phyloP scores from a whole-genome alignment of 2,888 invertebrate genomes.

The Standfussiana lucernea region DNA sequence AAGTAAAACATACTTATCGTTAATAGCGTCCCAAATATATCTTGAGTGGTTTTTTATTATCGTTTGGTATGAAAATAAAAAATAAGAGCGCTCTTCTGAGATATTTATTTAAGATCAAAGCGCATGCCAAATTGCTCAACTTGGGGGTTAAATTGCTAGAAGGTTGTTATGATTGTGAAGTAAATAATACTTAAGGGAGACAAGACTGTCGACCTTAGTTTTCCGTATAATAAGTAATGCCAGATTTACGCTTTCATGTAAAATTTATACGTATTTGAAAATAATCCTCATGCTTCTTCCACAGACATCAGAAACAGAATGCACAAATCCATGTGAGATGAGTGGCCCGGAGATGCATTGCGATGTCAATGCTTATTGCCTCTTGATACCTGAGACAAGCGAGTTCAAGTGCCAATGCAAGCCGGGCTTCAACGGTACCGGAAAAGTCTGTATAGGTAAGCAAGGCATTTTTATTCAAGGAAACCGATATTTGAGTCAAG shows the following conservation, averaged over 20 bases:
- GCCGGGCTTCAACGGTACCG: conserved; percentile 97
- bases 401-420: conserved; percentile 98
- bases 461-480: conserved; percentile 16
- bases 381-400: conserved; percentile 95
- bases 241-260: not conserved
- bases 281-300: conserved; percentile 36
- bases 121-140: conserved; percentile 42
- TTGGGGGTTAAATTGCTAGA: conserved; percentile 43
- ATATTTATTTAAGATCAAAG: conserved; percentile 57
- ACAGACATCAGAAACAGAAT: conserved; percentile 95
- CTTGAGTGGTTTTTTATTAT: conserved; percentile 50
- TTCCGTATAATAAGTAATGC: no score
- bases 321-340: conserved; percentile 97
- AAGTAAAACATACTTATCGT: conserved; percentile 81
- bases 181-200: not conserved
- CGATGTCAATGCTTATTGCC: conserved; percentile 96
- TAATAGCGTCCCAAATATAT: conserved; percentile 46
- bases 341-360: conserved; percentile 95
- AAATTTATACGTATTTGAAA: not conserved
- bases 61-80: conserved; percentile 56
- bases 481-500: conserved; percentile 25
- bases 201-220: not conserved
- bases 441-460: conserved; percentile 93
- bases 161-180: conserved; percentile 15
- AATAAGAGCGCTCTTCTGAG: conserved; percentile 39